Conservation (phyloP, 2,888 invertebrate species). For the Ormyrus thymus region DNA sequence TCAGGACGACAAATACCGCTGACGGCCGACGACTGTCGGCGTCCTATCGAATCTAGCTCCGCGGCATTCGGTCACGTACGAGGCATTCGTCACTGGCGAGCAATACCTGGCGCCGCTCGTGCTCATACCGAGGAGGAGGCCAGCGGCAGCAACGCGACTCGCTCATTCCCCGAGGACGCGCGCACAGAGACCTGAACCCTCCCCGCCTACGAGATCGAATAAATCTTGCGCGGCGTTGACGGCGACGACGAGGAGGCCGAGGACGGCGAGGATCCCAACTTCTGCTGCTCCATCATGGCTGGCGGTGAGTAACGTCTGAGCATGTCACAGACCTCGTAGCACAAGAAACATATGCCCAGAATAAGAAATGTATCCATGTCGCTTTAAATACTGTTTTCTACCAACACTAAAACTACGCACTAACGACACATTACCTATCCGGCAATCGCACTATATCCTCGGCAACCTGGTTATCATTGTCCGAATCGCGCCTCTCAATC, state of each 20-base stretch:
- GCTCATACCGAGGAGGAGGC: constrained; percentile 15
- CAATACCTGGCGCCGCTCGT: constrained; percentile 20
- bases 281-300: constrained; percentile 63
- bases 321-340: constrained; percentile 82
- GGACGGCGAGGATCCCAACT: constrained; percentile 63
- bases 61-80: constrained; percentile 55
- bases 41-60: constrained; percentile 53
- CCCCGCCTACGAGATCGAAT: constrained; percentile 70
- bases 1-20: constrained; percentile 10
- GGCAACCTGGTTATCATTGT: too few species aligned
- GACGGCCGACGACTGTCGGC: constrained; percentile 2
- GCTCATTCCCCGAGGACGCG: constrained; percentile 18
- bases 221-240: constrained; percentile 71
- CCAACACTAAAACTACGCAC: constrained; percentile 18
- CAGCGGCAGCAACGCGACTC: not conserved
- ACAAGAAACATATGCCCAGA: constrained; percentile 81
- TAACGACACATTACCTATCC: too few species aligned
- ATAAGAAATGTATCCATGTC: constrained; percentile 82
- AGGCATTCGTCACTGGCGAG: constrained; percentile 53
- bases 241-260: constrained; percentile 68
- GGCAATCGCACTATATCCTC: too few species aligned
- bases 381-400: constrained; percentile 1
- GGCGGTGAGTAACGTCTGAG: constrained; percentile 72
- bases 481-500: too few species aligned
- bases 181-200: not conserved